A percentile compares a stretch with the other conserved stretches of the same genome.
These are phyloP conservation scores for Leptinotarsa rubiginosa DNA, from an alignment of 2,888 invertebrate genomes.

Conservation along the genomic window DNA sequence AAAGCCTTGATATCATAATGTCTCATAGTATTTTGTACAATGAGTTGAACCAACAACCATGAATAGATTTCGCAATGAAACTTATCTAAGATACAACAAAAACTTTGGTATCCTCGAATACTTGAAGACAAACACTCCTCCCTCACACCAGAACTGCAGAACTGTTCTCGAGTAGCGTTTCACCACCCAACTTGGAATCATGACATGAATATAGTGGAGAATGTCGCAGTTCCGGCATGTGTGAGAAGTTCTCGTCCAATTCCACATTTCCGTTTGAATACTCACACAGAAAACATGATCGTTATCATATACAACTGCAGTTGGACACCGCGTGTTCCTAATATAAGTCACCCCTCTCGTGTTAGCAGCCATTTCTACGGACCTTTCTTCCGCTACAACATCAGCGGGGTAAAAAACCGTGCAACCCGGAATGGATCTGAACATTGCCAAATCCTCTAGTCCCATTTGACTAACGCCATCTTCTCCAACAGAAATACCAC, in stretches of 20 bases:
- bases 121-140: too few species aligned
- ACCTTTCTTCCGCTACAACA: constrained; percentile 92
- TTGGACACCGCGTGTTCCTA: constrained; percentile 92
- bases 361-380: constrained; percentile 95
- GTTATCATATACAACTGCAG: constrained; percentile 85
- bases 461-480: constrained; percentile 99
- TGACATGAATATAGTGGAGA: too few species aligned
- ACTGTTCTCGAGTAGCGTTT: too few species aligned
- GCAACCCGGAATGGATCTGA: constrained; percentile 88
- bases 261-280: neutral
- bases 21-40: too few species aligned
- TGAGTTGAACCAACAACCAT: too few species aligned
- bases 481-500: constrained; percentile 97
- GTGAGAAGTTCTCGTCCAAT: neutral
- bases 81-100: too few species aligned
- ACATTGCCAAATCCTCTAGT: constrained; percentile 96
- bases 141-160: too few species aligned
- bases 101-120: too few species aligned
- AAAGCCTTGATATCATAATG: too few species aligned
- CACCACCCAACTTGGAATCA: too few species aligned
- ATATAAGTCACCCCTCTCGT: constrained; percentile 91
- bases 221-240: too few species aligned
- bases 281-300: constrained; percentile 81
- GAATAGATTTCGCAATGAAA: too few species aligned
- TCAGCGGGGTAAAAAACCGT: constrained; percentile 87